A percentile compares a stretch with the other conserved stretches of the same genome.
phyloP scores from a whole-genome alignment of 2,888 invertebrate species.

The Odontocolon sp. region DNA sequence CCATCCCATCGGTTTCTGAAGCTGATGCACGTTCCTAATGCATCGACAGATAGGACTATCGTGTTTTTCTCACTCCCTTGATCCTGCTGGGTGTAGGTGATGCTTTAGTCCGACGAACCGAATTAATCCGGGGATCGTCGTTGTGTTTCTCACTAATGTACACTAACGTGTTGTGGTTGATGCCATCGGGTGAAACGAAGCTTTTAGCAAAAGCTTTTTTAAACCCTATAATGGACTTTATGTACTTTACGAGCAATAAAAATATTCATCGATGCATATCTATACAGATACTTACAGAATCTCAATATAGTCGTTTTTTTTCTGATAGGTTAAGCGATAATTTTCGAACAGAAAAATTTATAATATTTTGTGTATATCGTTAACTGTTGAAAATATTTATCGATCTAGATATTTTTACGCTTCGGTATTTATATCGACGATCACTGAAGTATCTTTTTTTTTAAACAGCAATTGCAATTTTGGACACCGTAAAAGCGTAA shows the following conservation, averaged over 20 bases:
- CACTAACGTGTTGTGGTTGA: conserved; percentile 17
- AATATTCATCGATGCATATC: no score
- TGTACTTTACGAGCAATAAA: no score
- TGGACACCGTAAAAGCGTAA: no score
- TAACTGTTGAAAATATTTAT: conserved; percentile 25
- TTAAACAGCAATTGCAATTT: no score
- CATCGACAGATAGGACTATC: conserved; percentile 26
- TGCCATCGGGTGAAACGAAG: conserved; percentile 8
- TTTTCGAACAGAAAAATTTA: no score
- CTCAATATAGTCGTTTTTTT: no score
- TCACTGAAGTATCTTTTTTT: background rate
- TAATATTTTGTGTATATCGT: no score
- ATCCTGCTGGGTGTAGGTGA: background rate
- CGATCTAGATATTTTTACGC: conserved; percentile 18
- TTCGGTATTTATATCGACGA: background rate
- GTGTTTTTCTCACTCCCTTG: background rate
- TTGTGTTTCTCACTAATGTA: background rate
- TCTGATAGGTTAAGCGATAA: no score
- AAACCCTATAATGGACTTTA: background rate
- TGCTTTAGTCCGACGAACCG: conserved; percentile 38
- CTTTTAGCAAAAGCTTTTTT: conserved; percentile 16
- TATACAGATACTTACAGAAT: no score
- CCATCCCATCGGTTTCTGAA: background rate
- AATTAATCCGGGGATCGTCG: conserved; percentile 25
- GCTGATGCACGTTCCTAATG: conserved; percentile 32